These are phyloP conservation scores for Thalassaphorura encarpata DNA, from an alignment of 1,140 invertebrate species.

Conservation along the genomic window DNA sequence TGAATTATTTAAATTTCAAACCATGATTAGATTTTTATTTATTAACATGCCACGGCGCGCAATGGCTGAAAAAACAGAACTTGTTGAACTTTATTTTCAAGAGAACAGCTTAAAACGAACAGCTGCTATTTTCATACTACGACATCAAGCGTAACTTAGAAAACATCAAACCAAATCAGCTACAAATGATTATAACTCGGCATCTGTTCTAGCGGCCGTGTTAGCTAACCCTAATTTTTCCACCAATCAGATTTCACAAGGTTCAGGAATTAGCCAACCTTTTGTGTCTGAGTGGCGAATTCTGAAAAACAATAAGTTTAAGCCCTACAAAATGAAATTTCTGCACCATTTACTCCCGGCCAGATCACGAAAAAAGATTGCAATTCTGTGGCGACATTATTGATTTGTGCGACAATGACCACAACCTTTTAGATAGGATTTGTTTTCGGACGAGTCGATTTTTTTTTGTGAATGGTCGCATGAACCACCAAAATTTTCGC, in stretches of 20 bases:
- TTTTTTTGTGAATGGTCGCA: background rate
- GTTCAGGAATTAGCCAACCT: background rate
- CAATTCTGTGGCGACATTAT: background rate
- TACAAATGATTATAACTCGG: background rate
- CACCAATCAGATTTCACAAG: background rate
- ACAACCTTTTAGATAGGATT: background rate
- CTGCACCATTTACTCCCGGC: background rate
- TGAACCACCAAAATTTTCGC: constrained; percentile 5
- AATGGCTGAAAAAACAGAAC: background rate
- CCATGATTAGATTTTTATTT: background rate
- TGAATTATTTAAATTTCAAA: no score
- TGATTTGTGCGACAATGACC: background rate
- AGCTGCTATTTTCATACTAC: background rate
- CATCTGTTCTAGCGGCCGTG: background rate
- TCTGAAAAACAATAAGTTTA: background rate
- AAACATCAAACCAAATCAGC: background rate
- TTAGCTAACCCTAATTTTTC: background rate
- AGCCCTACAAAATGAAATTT: constrained; percentile 4
- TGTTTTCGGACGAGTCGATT: background rate
- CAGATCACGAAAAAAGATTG: background rate
- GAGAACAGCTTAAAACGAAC: background rate
- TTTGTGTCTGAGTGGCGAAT: background rate
- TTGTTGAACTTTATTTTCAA: background rate
- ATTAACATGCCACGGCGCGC: background rate
- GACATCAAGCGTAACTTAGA: background rate